These are phyloP conservation scores for Notothenia coriiceps DNA, from an alignment of 2,113 vertebrate species.

Conservation along the genomic window DNA sequence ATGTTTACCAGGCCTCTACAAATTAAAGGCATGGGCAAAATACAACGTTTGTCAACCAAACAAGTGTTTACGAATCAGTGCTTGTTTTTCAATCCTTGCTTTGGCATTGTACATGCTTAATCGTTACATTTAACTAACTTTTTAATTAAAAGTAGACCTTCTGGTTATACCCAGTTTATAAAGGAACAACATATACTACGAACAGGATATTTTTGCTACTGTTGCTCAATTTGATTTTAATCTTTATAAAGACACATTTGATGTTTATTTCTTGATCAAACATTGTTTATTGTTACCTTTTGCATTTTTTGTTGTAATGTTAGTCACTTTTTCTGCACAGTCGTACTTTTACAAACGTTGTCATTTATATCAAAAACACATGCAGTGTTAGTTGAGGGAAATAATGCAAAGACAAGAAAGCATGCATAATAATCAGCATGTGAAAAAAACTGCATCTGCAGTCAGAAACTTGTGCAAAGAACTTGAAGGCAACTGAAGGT, in stretches of 20 bases:
- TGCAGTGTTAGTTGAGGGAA: not conserved
- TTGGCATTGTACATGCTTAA: no score
- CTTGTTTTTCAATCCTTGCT: no score
- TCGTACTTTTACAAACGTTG: not conserved
- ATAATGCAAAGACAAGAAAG: not conserved
- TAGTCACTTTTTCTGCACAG: not conserved
- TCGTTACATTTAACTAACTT: no score
- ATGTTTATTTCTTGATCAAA: not conserved
- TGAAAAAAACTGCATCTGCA: not conserved
- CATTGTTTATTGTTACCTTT: not conserved
- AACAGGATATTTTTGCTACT: not conserved
- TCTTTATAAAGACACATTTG: not conserved
- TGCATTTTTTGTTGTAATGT: not conserved
- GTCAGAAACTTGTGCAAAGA: no score
- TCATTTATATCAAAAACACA: not conserved
- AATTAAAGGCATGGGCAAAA: no score
- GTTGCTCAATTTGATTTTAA: not conserved
- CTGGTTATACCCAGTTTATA: no score
- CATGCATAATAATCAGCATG: not conserved
- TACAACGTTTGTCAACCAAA: no score
- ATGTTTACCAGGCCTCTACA: no score
- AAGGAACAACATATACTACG: not conserved
- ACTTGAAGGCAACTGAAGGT: not conserved
- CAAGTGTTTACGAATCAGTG: no score
- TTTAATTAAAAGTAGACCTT: no score